These are phyloP conservation scores for Zootoca vivipara DNA, from an alignment of 2,113 vertebrate genomes.

Conservation along the genomic window DNA sequence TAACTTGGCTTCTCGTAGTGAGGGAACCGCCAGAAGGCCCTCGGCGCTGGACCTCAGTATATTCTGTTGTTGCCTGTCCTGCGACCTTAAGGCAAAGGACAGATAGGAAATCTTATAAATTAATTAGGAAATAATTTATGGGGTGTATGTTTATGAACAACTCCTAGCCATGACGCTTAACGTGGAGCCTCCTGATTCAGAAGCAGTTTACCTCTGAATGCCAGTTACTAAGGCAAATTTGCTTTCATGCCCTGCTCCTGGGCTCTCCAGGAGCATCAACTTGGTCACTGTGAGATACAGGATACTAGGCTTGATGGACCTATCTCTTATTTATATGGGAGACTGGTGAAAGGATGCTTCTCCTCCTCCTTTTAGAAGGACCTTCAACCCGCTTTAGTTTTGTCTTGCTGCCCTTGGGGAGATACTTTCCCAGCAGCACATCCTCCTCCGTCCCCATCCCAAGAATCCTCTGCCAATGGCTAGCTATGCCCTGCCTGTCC, in stretches of 20 bases:
- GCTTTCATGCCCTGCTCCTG: not conserved
- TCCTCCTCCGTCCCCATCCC: slow-evolving; percentile 3
- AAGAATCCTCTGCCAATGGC: not conserved
- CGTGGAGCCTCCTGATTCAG: not conserved
- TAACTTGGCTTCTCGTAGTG: no score
- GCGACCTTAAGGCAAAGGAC: no score
- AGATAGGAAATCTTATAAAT: no score
- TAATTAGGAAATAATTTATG: no score
- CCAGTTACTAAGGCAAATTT: not conserved
- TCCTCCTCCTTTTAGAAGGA: not conserved
- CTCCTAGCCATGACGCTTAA: not conserved
- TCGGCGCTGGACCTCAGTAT: no score
- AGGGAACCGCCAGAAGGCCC: no score
- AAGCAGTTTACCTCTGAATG: not conserved
- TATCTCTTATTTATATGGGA: slow-evolving; percentile 5
- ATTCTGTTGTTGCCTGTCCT: no score
- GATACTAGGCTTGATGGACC: not conserved
- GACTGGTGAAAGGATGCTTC: not conserved
- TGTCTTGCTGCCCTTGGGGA: not conserved
- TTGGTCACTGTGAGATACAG: not conserved
- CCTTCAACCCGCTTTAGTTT: slow-evolving; percentile 4
- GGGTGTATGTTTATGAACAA: not conserved
- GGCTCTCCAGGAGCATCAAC: not conserved
- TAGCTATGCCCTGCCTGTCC: not conserved
- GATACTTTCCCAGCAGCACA: not conserved